Percentiles rank a stretch among this genome's conserved stretches.
Conservation (phyloP, 2,113 vertebrate genomes). For the Alosa alosa region DNA sequence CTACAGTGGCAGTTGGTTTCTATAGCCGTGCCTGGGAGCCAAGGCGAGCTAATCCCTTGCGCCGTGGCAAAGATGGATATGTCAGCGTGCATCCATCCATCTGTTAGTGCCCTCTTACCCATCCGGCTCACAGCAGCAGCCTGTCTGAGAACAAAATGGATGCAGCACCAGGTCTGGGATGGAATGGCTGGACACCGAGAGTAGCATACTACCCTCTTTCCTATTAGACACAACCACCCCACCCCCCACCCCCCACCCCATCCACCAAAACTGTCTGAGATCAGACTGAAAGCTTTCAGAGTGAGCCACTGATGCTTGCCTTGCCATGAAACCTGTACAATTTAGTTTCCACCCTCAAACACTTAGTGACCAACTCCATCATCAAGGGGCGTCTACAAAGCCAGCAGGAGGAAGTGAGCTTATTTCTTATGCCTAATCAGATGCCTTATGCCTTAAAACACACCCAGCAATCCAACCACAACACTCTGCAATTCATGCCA, state of each 20-base stretch:
- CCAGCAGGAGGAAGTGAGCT: constrained; percentile 6
- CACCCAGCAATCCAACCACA: neutral
- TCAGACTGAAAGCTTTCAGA: constrained; percentile 26
- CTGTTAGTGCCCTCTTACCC: constrained; percentile 50
- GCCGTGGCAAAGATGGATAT: constrained; percentile 56
- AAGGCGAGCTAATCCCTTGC: constrained; percentile 50
- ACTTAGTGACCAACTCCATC: neutral
- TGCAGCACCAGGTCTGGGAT: constrained; percentile 38
- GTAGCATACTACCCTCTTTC: neutral
- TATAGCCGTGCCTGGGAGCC: constrained; percentile 40
- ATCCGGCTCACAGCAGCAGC: constrained; percentile 38
- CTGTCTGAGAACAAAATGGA: constrained; percentile 47
- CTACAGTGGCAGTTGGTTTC: constrained; percentile 40
- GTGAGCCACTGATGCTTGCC: constrained; percentile 38
- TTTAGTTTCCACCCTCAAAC: constrained; percentile 17
- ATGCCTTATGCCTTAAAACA: neutral
- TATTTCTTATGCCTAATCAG: constrained; percentile 21
- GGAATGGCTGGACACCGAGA: constrained; percentile 35
- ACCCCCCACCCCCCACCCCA: too few species aligned
- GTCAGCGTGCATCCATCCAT: constrained; percentile 54
- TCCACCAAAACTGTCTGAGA: neutral
- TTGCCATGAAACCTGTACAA: constrained; percentile 33
- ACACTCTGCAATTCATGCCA: constrained; percentile 15
- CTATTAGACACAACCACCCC: neutral
- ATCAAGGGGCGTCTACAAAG: constrained; percentile 9